Evolutionary conservation across 2,797 vertebrate genomes (phyloP).

Genomic region (Gambelia wislizenii): DNA sequence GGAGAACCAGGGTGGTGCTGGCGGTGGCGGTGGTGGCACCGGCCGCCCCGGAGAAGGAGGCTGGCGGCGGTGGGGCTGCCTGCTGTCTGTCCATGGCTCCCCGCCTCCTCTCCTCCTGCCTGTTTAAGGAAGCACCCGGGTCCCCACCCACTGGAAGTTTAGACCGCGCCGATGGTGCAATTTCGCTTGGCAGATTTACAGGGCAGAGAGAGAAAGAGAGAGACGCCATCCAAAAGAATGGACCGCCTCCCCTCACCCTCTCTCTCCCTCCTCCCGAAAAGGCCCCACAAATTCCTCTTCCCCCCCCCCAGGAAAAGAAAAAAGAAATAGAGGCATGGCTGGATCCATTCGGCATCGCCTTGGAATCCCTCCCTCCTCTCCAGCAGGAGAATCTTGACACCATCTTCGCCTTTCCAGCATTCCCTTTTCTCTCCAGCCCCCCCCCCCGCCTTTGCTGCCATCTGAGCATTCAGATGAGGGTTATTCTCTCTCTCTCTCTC

Average conservation of each 20-base stretch:
- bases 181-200: slow-evolving; percentile 39
- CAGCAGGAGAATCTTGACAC: slow-evolving; percentile 9
- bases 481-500: neutral
- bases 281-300: too few species aligned
- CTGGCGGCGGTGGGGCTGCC: neutral
- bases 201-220: neutral
- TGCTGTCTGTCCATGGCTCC: slow-evolving; percentile 9
- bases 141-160: slow-evolving; percentile 67
- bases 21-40: neutral
- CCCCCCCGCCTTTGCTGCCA: slow-evolving; percentile 1
- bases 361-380: neutral
- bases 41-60: neutral
- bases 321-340: neutral
- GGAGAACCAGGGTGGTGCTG: neutral
- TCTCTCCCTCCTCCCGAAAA: neutral
- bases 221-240: neutral
- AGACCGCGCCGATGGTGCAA: slow-evolving; percentile 57
- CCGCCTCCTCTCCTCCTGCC: slow-evolving; percentile 41
- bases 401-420: slow-evolving; percentile 16
- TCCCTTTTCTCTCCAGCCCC: too few species aligned
- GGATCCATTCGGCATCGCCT: neutral
- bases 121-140: slow-evolving; percentile 72
- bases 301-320: neutral
- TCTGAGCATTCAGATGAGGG: slow-evolving; percentile 32
- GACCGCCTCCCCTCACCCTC: neutral